Evolutionary conservation across 2,888 invertebrate genomes (phyloP).

Genomic region (Synanthedon tipuliformis): DNA sequence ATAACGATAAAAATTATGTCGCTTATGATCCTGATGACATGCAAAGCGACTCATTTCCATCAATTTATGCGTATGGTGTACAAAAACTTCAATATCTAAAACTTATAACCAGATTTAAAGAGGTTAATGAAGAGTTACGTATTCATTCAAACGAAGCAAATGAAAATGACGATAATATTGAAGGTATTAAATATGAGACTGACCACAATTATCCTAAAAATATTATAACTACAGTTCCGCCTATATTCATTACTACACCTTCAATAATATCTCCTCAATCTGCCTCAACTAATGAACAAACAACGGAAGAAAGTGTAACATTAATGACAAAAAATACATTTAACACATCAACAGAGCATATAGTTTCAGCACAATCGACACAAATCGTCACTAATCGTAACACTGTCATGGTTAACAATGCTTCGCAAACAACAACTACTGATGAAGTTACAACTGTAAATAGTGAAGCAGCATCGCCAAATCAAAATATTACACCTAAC

Average conservation of each 20-base stretch:
- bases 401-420: constrained; percentile 19
- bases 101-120: constrained; percentile 40
- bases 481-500: constrained; percentile 38
- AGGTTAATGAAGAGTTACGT: constrained; percentile 48
- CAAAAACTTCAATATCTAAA: constrained; percentile 54
- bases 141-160: constrained; percentile 43
- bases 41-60: constrained; percentile 55
- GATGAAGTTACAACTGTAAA: constrained; percentile 26
- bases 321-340: constrained; percentile 25
- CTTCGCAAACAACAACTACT: constrained; percentile 15
- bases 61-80: constrained; percentile 49
- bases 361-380: constrained; percentile 23
- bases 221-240: constrained; percentile 12
- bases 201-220: constrained; percentile 14
- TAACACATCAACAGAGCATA: constrained; percentile 34
- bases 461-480: constrained; percentile 34
- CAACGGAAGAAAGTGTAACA: constrained; percentile 15
- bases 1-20: constrained; percentile 17
- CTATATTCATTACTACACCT: constrained; percentile 9
- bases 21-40: constrained; percentile 54
- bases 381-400: constrained; percentile 28
- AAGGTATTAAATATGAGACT: constrained; percentile 44
- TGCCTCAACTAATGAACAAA: constrained; percentile 18
- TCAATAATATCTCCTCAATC: constrained; percentile 11
- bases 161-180: constrained; percentile 27